A percentile compares a stretch with the other conserved stretches of the same genome.
Conservation (phyloP, 2,888 invertebrate genomes). For the Melipona beecheii region DNA sequence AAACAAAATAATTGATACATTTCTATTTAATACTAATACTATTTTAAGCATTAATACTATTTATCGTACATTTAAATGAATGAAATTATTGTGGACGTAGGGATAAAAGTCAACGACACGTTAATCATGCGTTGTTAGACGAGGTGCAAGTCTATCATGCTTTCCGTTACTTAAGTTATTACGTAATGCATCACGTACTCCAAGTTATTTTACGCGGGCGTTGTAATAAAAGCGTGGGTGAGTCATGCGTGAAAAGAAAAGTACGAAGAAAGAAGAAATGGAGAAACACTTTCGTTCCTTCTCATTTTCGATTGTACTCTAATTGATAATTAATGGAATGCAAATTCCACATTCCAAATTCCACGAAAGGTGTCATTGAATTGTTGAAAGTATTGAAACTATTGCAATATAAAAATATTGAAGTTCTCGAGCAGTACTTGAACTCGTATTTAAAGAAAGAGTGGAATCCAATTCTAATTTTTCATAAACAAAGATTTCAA, state of each 20-base stretch:
- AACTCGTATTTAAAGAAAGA: no score
- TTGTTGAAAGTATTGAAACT: no score
- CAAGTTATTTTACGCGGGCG: slow-evolving; percentile 36
- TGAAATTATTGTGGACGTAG: neutral
- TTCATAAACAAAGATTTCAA: no score
- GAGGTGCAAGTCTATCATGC: slow-evolving; percentile 19
- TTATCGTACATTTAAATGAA: neutral
- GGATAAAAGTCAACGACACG: slow-evolving; percentile 13
- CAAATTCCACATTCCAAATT: no score
- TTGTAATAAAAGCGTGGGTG: slow-evolving; percentile 26
- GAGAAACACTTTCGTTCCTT: neutral
- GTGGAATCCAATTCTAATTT: no score
- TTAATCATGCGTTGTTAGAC: slow-evolving; percentile 12
- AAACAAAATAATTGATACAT: neutral
- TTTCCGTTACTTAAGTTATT: slow-evolving; percentile 40
- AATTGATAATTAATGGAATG: neutral
- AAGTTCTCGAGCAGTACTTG: no score
- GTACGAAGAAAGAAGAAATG: neutral
- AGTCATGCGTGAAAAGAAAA: neutral
- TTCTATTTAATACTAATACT: neutral
- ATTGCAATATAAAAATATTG: no score
- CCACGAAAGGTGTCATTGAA: no score
- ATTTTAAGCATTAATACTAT: neutral
- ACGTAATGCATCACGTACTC: slow-evolving; percentile 20
- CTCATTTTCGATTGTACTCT: neutral